Percentiles rank a stretch among this genome's conserved stretches.
These are phyloP conservation scores for Rhynchomys soricoides DNA, from an alignment of 2,113 vertebrate genomes.

Conservation along the genomic window DNA sequence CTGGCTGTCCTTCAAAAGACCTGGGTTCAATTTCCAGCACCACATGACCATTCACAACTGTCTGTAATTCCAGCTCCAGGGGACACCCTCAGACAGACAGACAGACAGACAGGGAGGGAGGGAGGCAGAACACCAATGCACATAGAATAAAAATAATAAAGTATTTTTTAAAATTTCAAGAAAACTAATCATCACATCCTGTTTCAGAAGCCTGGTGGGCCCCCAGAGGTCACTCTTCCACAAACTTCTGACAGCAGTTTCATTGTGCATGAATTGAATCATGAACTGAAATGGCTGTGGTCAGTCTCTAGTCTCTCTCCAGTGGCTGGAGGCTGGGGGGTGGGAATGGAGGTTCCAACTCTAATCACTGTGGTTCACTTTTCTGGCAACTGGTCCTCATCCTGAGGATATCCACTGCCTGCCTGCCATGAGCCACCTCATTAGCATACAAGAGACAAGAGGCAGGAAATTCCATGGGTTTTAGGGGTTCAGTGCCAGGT, in stretches of 20 bases:
- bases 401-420: not conserved
- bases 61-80: too few relatives aligned
- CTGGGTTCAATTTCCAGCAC: too few relatives aligned
- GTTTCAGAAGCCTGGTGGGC: not conserved
- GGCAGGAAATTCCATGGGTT: not conserved
- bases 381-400: not conserved
- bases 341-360: not conserved
- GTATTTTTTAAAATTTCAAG: too few relatives aligned
- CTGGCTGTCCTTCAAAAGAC: too few relatives aligned
- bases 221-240: not conserved
- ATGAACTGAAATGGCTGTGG: not conserved
- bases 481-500: not conserved
- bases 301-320: not conserved
- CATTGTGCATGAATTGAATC: not conserved
- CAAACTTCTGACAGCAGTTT: not conserved
- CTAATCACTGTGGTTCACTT: not conserved
- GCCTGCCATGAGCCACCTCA: not conserved
- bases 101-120: too few relatives aligned
- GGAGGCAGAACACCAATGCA: too few relatives aligned
- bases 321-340: not conserved
- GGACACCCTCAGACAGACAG: too few relatives aligned
- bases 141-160: too few relatives aligned
- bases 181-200: not conserved
- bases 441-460: not conserved
- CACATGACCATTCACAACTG: too few relatives aligned